Conservation (phyloP, 2,113 vertebrate genomes). For the Bagarius yarrelli region DNA sequence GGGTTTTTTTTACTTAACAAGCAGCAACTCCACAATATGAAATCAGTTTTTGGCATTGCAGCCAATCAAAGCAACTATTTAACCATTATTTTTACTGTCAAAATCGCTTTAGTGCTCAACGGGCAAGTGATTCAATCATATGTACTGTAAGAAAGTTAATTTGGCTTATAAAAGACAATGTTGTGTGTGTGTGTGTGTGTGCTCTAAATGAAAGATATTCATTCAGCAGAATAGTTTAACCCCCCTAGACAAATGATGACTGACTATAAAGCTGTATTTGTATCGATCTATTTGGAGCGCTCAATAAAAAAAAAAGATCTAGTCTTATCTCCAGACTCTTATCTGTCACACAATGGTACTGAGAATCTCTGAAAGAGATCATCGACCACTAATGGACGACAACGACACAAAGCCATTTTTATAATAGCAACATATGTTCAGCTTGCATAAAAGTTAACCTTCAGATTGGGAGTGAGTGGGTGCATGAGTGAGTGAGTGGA, state of each 20-base stretch:
- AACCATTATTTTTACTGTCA: neutral
- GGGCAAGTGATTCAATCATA: neutral
- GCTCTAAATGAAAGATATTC: neutral
- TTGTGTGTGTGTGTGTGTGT: neutral
- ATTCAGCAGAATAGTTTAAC: neutral
- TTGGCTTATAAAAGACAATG: neutral
- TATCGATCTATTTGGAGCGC: slow-evolving; percentile 8
- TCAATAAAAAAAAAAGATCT: slow-evolving; percentile 16
- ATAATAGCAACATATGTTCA: neutral
- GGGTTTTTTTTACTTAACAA: too few relatives aligned
- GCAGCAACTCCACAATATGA: neutral
- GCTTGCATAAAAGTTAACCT: neutral
- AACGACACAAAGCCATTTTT: neutral
- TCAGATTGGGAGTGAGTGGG: too few relatives aligned
- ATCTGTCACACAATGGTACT: neutral
- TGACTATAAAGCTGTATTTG: slow-evolving; percentile 11
- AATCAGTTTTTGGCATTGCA: neutral
- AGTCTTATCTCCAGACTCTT: slow-evolving; percentile 5
- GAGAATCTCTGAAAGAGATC: slow-evolving; percentile 1
- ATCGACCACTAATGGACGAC: neutral
- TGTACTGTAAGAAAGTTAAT: neutral
- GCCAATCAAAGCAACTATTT: neutral
- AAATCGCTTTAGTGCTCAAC: neutral
- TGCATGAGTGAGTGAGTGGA: too few relatives aligned
- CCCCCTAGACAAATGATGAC: neutral